Evolutionary conservation across 2,797 vertebrate genomes (phyloP).

Genomic region (Rhinichthys osculus): DNA sequence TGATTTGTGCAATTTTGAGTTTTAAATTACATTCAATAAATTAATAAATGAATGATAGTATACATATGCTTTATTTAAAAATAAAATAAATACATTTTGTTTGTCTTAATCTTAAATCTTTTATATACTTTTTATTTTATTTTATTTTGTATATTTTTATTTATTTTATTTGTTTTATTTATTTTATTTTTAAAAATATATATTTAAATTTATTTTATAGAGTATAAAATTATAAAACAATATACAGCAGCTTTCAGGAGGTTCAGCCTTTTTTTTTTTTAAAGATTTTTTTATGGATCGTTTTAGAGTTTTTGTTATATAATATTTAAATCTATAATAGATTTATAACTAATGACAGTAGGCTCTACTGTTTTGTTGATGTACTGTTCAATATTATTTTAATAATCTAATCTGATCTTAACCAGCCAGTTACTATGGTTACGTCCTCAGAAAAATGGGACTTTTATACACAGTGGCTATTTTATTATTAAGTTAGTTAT

Average conservation of each 20-base stretch:
- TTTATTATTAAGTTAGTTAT: neutral
- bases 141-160: neutral
- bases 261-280: no score
- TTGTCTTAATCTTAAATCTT: neutral
- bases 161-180: no score
- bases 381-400: neutral
- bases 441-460: neutral
- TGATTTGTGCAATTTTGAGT: neutral
- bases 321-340: neutral
- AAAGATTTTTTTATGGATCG: neutral
- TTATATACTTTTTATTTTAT: neutral
- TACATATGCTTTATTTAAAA: no score
- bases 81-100: neutral
- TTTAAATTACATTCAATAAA: neutral
- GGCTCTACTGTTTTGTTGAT: neutral
- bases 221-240: neutral
- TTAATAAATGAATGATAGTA: neutral
- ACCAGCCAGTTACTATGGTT: slow-evolving; percentile 1
- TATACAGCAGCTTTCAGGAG: neutral
- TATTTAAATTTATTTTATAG: neutral
- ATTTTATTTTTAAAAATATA: no score
- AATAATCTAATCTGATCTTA: neutral
- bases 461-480: neutral
- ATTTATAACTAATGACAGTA: neutral
- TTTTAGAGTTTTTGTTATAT: neutral